Evolutionary conservation across 2,113 vertebrate species (phyloP).

Genomic region (Nesogale talazaci): DNA sequence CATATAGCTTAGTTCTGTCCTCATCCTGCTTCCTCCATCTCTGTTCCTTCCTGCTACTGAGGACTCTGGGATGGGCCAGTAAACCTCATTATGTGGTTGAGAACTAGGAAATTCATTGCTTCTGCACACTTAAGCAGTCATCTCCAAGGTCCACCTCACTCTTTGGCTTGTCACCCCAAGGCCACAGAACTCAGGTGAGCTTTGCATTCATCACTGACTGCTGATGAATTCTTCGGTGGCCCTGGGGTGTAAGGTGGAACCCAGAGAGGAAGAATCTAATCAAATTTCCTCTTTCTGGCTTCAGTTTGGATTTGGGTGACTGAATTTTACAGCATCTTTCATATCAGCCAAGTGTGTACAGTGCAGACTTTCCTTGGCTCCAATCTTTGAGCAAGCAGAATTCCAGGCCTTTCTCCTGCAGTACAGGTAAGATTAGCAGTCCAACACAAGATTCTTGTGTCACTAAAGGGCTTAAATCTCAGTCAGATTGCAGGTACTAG

Average conservation of each 20-base stretch:
- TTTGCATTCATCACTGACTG: fast-evolving
- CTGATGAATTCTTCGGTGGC: fast-evolving
- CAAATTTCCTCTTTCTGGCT: not conserved
- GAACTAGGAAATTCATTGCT: fast-evolving
- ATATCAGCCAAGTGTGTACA: not conserved
- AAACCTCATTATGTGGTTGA: not conserved
- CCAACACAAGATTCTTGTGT: not conserved
- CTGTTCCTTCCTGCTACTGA: not conserved
- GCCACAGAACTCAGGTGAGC: not conserved
- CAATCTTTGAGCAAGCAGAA: not conserved
- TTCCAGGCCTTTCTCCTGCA: not conserved
- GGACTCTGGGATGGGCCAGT: fast-evolving
- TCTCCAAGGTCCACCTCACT: too few relatives aligned
- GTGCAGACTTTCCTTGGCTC: not conserved
- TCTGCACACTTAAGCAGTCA: fast-evolving
- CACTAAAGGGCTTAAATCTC: not conserved
- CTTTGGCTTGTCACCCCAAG: fast-evolving
- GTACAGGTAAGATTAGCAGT: not conserved
- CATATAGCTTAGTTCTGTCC: fast-evolving
- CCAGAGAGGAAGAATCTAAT: not conserved
- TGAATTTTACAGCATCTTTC: not conserved
- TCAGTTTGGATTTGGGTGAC: not conserved
- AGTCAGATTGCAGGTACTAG: fast-evolving
- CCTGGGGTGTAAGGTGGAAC: fast-evolving
- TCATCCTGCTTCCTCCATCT: fast-evolving